phyloP scores from a whole-genome alignment of 30 jellyfish, hydroid and myxozoan species.

The Aurelia aurita complex sp. Pacific region DNA sequence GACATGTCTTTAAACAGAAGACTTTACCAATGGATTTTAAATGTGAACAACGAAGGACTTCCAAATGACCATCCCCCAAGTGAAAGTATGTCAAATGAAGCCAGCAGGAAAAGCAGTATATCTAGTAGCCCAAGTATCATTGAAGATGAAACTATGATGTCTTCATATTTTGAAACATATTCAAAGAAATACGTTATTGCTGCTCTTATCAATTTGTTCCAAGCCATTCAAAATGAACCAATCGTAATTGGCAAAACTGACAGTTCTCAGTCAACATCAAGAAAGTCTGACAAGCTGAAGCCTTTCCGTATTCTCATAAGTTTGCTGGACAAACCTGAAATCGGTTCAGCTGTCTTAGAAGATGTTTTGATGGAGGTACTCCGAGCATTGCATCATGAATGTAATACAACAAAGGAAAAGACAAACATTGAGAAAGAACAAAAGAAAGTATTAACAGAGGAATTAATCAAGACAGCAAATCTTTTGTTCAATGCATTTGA shows the following conservation, averaged over 20 bases:
- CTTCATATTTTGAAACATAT: slow-evolving; percentile 61
- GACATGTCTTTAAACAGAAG: slow-evolving; percentile 96
- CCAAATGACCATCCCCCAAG: too few relatives aligned
- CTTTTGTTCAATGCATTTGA: slow-evolving; percentile 86
- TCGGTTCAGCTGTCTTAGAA: slow-evolving; percentile 86
- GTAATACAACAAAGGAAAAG: slow-evolving; percentile 36
- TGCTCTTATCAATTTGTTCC: slow-evolving; percentile 70
- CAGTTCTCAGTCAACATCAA: background rate
- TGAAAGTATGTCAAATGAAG: slow-evolving; percentile 50
- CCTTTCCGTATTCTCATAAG: slow-evolving; percentile 93
- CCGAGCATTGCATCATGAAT: slow-evolving; percentile 69
- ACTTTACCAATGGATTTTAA: slow-evolving; percentile 86
- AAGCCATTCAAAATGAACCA: background rate
- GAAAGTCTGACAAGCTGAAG: slow-evolving; percentile 48
- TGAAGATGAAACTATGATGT: slow-evolving; percentile 57
- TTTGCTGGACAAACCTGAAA: slow-evolving; percentile 92
- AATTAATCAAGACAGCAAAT: slow-evolving; percentile 84
- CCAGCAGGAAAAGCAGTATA: slow-evolving; percentile 38
- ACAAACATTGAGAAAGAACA: slow-evolving; percentile 1
- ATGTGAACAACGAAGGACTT: slow-evolving; percentile 19
- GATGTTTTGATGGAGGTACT: slow-evolving; percentile 87
- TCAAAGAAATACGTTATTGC: slow-evolving; percentile 76
- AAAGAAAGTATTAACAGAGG: slow-evolving; percentile 37
- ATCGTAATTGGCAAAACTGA: background rate
- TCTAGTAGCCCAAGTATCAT: slow-evolving; percentile 10